Evolutionary conservation across 2,888 invertebrate genomes (phyloP), one percentile per base, ranked within the genome.

Genomic region (Dasypogon diadema): DNA sequence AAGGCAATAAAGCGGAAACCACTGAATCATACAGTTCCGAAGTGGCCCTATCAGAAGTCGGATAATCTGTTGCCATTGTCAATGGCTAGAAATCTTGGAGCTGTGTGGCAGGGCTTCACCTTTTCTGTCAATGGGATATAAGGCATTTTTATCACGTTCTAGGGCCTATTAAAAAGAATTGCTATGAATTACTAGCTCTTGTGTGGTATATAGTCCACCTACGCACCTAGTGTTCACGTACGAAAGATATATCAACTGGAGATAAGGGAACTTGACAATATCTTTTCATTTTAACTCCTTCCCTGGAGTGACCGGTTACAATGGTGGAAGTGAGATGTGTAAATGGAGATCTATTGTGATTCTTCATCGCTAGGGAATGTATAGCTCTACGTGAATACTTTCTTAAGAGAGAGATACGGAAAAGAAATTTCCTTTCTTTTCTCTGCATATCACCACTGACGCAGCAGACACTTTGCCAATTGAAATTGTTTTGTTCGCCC

Each of bases 31-130:
- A 37, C 18, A 18, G 12, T 18, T 12, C 34, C 21, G 18, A 60
- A 34, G 60, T 37, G 37, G 37, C 18, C 37, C 37, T 60, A 60
- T 60, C 60, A 60, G 37, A 18, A 26, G 60, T 37, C 18, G 60
- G 34, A 34, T 60, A 18, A 60, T 42, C 60, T 26, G 30, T 16
- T 37, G 60, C 34, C 21, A 16, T 21, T 60, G 60, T 37, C 34
- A 37, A 34, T 34, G n/a, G 42, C 6, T 42, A 42, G n/a, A 42
- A 42, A 42, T 42, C 42, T 42, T 42, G 1, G n/a, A n/a, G n/a
- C n/a, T 42, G 8, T 42, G 42, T 42, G 42, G n/a, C 2, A 42
- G 42, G 54, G 21, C 18, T 1, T 54, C 6, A 18, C 18, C 21
- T 54, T 54, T 54, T 5, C 22, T 54, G 21, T 6, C 2, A 18